These are phyloP conservation scores for Drosophila lacteicornis DNA, from an alignment of 1,140 invertebrate genomes.

Conservation along the genomic window DNA sequence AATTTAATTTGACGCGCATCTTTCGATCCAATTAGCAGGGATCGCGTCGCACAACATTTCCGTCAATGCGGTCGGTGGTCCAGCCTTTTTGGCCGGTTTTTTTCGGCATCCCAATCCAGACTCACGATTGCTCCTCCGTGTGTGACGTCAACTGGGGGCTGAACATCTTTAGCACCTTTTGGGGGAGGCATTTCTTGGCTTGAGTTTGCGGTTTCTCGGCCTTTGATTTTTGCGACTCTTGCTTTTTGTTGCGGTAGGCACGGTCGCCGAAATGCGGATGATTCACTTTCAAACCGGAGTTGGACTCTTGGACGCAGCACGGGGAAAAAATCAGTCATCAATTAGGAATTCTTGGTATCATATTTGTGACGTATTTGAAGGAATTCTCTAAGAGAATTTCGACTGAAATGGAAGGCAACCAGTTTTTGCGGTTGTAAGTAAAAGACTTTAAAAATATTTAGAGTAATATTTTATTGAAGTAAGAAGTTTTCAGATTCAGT, in stretches of 20 bases:
- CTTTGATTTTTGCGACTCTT: constrained; percentile 7
- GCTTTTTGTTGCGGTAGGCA: constrained; percentile 59
- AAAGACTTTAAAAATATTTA: too few species aligned
- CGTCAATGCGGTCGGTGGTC: constrained; percentile 42
- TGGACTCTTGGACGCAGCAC: not conserved
- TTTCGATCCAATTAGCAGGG: constrained; percentile 55
- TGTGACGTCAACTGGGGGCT: constrained; percentile 37
- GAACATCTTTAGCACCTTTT: constrained; percentile 18
- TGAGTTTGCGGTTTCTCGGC: constrained; percentile 2
- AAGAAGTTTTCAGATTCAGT: too few species aligned
- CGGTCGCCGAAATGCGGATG: not conserved
- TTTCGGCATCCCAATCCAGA: not conserved
- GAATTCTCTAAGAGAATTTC: not conserved
- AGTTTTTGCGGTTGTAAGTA: too few species aligned
- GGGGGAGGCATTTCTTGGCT: constrained; percentile 6
- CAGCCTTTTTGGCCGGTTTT: constrained; percentile 35
- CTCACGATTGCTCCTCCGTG: not conserved
- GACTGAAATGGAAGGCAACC: too few species aligned
- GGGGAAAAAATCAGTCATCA: constrained; percentile 18
- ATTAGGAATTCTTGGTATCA: constrained; percentile 22
- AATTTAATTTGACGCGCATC: constrained; percentile 61
- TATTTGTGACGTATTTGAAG: constrained; percentile 13
- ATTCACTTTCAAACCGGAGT: constrained; percentile 20
- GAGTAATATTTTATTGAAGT: too few species aligned
- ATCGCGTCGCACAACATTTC: constrained; percentile 48